Conservation (phyloP, 92 coral and sea anemone genomes). For the Epizoanthus stellaris region DNA sequence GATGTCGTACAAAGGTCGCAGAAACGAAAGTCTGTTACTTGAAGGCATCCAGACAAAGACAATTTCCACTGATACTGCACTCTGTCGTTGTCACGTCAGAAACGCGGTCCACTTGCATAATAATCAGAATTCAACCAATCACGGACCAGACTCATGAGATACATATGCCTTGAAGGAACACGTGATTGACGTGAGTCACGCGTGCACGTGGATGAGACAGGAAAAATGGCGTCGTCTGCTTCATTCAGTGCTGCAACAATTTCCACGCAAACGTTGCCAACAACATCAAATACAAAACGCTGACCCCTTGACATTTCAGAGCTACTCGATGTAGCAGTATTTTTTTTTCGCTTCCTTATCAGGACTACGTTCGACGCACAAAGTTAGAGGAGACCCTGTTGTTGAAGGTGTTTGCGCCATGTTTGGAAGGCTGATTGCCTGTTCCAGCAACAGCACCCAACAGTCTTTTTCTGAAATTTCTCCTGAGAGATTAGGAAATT, state of each 20-base stretch:
- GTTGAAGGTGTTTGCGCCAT: conserved; percentile 13
- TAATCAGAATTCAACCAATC: too few relatives aligned
- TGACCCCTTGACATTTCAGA: not conserved
- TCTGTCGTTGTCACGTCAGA: too few relatives aligned
- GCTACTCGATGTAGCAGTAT: conserved; percentile 44
- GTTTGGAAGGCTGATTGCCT: conserved; percentile 22
- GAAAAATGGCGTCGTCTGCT: too few relatives aligned
- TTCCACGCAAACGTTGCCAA: not conserved
- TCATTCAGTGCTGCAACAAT: too few relatives aligned
- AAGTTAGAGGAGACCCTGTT: conserved; percentile 23
- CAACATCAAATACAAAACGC: not conserved
- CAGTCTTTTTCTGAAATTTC: conserved; percentile 4
- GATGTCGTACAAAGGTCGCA: conserved; percentile 40
- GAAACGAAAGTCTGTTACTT: conserved; percentile 6
- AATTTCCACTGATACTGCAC: too few relatives aligned
- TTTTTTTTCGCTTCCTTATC: conserved; percentile 5
- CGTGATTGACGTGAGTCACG: too few relatives aligned
- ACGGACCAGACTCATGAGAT: too few relatives aligned
- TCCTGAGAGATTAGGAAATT: conserved; percentile 27
- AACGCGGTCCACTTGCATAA: too few relatives aligned
- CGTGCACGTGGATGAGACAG: too few relatives aligned
- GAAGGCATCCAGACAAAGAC: too few relatives aligned
- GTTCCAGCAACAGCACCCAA: conserved; percentile 1
- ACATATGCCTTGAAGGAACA: too few relatives aligned
- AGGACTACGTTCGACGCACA: conserved; percentile 12